Percentiles rank a stretch among this genome's conserved stretches.
Conservation (phyloP, 2,797 vertebrate species). For the Pelodytes ibericus region DNA sequence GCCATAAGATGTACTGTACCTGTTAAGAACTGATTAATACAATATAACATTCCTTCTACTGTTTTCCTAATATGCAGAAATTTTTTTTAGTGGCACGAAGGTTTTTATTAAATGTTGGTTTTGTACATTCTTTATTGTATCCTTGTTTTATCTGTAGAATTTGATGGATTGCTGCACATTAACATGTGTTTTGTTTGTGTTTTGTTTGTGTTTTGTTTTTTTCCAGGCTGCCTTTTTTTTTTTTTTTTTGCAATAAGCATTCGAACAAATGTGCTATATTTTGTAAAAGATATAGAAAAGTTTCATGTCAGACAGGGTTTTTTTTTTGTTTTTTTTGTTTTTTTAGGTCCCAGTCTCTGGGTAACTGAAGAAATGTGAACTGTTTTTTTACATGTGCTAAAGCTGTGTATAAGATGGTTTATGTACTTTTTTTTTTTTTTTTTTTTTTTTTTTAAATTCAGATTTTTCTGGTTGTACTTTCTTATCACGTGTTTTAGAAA, state of each 20-base stretch:
- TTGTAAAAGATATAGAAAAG: too few relatives aligned
- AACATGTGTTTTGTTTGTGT: neutral
- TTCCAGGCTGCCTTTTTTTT: too few relatives aligned
- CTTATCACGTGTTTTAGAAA: slow-evolving; percentile 3
- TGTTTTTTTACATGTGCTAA: neutral
- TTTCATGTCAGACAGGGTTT: too few relatives aligned
- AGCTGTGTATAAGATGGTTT: neutral
- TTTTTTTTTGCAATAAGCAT: too few relatives aligned
- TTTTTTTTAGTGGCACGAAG: neutral
- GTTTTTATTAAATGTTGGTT: neutral
- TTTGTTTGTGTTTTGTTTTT: too few relatives aligned
- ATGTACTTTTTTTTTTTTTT: neutral
- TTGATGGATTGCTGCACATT: neutral
- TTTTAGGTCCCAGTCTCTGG: neutral
- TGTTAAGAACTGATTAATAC: neutral
- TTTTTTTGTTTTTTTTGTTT: too few relatives aligned
- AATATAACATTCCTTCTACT: neutral
- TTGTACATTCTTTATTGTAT: neutral
- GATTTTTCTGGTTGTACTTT: too few relatives aligned
- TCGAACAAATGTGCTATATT: too few relatives aligned
- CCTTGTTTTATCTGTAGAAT: neutral
- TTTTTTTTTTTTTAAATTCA: neutral
- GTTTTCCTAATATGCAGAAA: neutral
- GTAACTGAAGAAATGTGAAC: neutral
- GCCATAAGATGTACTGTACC: neutral